Conservation (phyloP, 2,113 vertebrate species). For the Pelodiscus sinensis region DNA sequence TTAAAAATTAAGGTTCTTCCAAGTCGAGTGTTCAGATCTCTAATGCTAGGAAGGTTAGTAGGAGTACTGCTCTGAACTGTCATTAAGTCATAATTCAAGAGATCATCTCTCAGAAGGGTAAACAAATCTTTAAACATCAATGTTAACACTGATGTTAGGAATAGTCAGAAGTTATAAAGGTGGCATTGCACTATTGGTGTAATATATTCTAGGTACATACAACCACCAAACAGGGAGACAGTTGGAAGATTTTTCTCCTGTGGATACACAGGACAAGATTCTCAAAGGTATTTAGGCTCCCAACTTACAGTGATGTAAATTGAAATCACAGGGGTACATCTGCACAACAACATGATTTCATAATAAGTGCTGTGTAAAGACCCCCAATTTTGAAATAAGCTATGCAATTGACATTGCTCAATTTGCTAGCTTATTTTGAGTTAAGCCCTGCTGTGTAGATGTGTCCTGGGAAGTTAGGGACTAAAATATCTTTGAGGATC, state of each 20-base stretch:
- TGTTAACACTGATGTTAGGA: not conserved
- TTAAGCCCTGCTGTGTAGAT: no score
- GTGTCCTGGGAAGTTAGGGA: no score
- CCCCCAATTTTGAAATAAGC: no score
- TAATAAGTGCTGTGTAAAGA: no score
- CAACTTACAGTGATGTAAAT: no score
- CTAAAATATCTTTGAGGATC: no score
- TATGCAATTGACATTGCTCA: no score
- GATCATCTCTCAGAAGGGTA: not conserved
- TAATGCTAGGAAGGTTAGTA: not conserved
- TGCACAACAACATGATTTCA: no score
- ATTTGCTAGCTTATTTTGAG: no score
- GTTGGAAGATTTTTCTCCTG: not conserved
- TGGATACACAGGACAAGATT: not conserved
- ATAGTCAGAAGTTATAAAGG: not conserved
- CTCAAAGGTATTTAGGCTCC: not conserved
- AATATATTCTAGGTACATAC: not conserved
- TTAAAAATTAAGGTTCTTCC: not conserved
- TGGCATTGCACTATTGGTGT: not conserved
- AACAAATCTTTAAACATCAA: not conserved
- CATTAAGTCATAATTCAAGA: not conserved
- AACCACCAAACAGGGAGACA: not conserved
- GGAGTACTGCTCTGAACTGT: not conserved
- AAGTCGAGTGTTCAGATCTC: not conserved
- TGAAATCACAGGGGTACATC: no score